A percentile compares a stretch with the other conserved stretches of the same genome.
phyloP scores from a whole-genome alignment of 2,113 vertebrate species.

The Azemiops feae region DNA sequence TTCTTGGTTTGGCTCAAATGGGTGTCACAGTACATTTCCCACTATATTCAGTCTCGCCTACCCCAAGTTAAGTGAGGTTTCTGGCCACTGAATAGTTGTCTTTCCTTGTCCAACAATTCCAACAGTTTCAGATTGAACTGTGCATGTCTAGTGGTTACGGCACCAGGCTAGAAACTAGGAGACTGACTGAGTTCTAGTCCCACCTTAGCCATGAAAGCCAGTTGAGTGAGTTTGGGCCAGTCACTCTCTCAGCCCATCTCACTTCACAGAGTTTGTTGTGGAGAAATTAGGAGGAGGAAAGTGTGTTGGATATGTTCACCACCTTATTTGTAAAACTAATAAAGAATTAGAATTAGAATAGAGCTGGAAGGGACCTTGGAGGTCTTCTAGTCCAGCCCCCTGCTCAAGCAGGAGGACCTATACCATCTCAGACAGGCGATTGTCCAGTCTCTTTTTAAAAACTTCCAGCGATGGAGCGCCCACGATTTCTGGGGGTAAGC shows the following conservation, averaged over 20 bases:
- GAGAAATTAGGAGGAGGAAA: neutral
- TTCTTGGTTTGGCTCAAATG: neutral
- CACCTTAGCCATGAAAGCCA: neutral
- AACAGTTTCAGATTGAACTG: neutral
- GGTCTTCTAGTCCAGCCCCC: too few relatives aligned
- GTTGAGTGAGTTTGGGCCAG: neutral
- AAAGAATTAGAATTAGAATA: neutral
- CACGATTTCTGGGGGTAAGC: too few relatives aligned
- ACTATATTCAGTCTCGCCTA: neutral
- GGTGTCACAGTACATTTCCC: neutral
- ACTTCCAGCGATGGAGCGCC: too few relatives aligned
- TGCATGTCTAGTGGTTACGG: neutral
- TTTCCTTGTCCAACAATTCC: neutral
- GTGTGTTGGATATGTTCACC: neutral
- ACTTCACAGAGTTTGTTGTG: neutral
- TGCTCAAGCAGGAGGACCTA: too few relatives aligned
- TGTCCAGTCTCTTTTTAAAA: too few relatives aligned
- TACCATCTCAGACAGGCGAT: too few relatives aligned
- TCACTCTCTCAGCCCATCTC: neutral
- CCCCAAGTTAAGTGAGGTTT: neutral
- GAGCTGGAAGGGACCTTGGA: too few relatives aligned
- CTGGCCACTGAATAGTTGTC: neutral
- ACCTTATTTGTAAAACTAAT: neutral
- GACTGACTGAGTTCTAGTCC: too few relatives aligned
- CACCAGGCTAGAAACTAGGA: neutral